Evolutionary conservation across 1,140 invertebrate genomes (phyloP), one percentile per base, ranked within the genome.

Genomic region (Drosophila ercepeae): DNA sequence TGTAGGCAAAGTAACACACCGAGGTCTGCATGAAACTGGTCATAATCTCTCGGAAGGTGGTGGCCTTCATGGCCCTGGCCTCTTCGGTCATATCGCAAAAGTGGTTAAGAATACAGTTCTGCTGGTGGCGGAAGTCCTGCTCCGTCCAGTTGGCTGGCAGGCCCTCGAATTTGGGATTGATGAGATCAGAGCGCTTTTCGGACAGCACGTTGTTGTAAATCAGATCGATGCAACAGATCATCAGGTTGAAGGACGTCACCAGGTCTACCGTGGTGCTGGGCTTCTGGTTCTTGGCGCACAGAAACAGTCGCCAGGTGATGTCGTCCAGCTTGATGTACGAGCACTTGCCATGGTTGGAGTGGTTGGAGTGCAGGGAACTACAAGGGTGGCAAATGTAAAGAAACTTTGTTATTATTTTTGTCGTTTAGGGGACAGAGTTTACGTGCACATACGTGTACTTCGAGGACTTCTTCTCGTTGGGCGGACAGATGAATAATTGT

Each of bases 301-400:
- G 94, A 92, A 98, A 99, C 23, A 99, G 91, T 25, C 96, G 97
- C 98, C 98, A 99, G 79, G 95, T 96, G 89, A 99, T 98, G 78
- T 98, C 97, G 92, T 98, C 98, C 9, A 99, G 92, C 90, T 97
- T 96, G 29, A 94, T 93, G 48, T 95, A 93, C 11, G 96, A 95
- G 68, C 81, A 86, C 44, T 88, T 86, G 44, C 71, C 68, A 8
- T 68, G 54, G n/a, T n/a, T n/a, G 11, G 48, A 27, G 16, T 70
- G 67, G 54, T 58, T 71, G 13, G 46, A 41, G 50, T 88, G 90
- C 96, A 97, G 36, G 94, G 63, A 53, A 50, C 95, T 23, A 94
- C 92, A 91, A 77, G 95, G 4, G 2, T 32, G 11, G 94, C 92
- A 91, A 77, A 95, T 4, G 2, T 32, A 32, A 32, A 32, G 9